Evolutionary conservation across 2,797 vertebrate species (phyloP).

Genomic region (Acanthurus leucopareius): DNA sequence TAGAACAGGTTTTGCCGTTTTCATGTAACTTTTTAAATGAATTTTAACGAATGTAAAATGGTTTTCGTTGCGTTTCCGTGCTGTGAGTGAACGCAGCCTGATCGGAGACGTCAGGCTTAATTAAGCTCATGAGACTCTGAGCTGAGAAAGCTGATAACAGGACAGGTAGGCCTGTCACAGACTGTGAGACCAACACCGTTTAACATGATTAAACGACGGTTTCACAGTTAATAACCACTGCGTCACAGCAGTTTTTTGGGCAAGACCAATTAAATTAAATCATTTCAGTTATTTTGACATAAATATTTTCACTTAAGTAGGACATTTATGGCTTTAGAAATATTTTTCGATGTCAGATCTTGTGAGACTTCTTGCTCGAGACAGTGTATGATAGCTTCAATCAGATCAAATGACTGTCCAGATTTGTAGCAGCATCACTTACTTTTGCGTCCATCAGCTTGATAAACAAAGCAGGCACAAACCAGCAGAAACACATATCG

Average conservation of each 20-base stretch:
- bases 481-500: constrained; percentile 49
- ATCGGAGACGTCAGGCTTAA: constrained; percentile 47
- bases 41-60: neutral
- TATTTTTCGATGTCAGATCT: neutral
- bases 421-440: constrained; percentile 77
- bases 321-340: neutral
- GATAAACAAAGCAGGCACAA: constrained; percentile 72
- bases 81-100: neutral
- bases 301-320: neutral
- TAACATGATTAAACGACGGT: neutral
- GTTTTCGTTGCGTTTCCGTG: neutral
- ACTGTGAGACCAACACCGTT: neutral
- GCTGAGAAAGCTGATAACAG: constrained; percentile 17
- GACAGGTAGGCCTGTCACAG: neutral
- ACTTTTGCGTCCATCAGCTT: constrained; percentile 85
- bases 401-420: neutral
- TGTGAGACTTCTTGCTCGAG: neutral
- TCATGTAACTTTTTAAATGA: neutral
- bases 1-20: neutral
- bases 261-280: neutral
- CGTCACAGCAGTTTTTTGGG: neutral
- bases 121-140: constrained; percentile 75
- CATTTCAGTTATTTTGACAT: neutral
- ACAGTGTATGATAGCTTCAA: neutral
- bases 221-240: neutral